phyloP scores from a whole-genome alignment of 1,140 invertebrate species.

The Psix sp. region DNA sequence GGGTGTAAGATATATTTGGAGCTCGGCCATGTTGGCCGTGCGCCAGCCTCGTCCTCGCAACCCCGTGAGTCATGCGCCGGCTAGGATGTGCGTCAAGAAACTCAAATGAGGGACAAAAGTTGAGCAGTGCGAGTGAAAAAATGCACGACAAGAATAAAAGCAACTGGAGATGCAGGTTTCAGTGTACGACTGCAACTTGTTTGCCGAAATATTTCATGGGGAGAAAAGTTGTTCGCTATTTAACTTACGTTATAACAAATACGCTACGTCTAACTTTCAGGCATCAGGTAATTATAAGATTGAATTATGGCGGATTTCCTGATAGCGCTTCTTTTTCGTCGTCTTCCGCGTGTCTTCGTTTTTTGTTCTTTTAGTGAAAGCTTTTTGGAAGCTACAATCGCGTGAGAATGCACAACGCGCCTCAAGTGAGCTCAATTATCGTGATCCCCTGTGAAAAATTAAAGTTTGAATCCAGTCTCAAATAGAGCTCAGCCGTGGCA shows the following conservation, averaged over 20 bases:
- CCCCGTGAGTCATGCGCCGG: slow-evolving; percentile 59
- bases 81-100: slow-evolving; percentile 58
- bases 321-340: slow-evolving; percentile 15
- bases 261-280: slow-evolving; percentile 1
- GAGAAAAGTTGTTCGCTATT: not conserved
- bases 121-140: slow-evolving; percentile 33
- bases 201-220: not conserved
- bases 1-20: slow-evolving; percentile 77
- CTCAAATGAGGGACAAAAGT: slow-evolving; percentile 47
- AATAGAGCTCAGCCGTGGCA: slow-evolving; percentile 64
- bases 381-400: slow-evolving; percentile 61
- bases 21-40: slow-evolving; percentile 71
- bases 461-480: slow-evolving; percentile 74
- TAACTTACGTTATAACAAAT: no score
- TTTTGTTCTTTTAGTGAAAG: slow-evolving; percentile 42
- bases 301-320: slow-evolving; percentile 26
- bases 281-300: slow-evolving; percentile 25
- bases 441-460: slow-evolving; percentile 66
- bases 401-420: slow-evolving; percentile 61
- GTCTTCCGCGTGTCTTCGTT: slow-evolving; percentile 13
- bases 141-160: slow-evolving; percentile 33
- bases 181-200: slow-evolving; percentile 14
- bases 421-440: slow-evolving; percentile 61
- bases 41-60: slow-evolving; percentile 70
- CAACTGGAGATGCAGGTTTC: slow-evolving; percentile 27